Conservation (phyloP, 2,888 invertebrate species). For the Microctonus brassicae region DNA sequence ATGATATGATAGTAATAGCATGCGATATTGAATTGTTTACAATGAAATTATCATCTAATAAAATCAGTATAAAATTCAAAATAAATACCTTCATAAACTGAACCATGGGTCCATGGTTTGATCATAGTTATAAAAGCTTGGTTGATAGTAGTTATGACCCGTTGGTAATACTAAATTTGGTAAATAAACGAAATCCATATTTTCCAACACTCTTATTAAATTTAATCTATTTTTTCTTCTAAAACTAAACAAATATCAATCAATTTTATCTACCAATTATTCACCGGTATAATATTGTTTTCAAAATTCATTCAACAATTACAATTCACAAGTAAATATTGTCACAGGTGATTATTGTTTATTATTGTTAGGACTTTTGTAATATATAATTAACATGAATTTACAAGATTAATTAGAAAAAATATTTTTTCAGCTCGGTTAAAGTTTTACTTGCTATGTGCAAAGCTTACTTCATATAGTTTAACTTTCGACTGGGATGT, state of each 20-base stretch:
- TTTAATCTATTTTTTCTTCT: too few relatives aligned
- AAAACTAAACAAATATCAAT: too few relatives aligned
- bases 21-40: not conserved
- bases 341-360: too few relatives aligned
- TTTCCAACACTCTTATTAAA: not conserved
- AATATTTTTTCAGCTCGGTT: not conserved
- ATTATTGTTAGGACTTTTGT: too few relatives aligned
- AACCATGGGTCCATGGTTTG: slow-evolving; percentile 68
- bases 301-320: not conserved
- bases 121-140: slow-evolving; percentile 73
- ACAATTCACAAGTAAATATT: too few relatives aligned
- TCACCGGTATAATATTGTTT: not conserved
- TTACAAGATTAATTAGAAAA: not conserved
- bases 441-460: not conserved
- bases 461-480: slow-evolving; percentile 36
- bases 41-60: not conserved
- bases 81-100: slow-evolving; percentile 60
- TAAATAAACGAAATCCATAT: slow-evolving; percentile 74
- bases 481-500: slow-evolving; percentile 56
- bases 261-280: too few relatives aligned
- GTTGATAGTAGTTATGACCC: too few relatives aligned
- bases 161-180: too few relatives aligned
- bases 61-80: not conserved
- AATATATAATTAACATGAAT: not conserved
- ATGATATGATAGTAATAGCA: not conserved